Percentiles rank a stretch among this genome's conserved stretches.
Evolutionary conservation across 2,888 invertebrate species (phyloP).

Genomic region (Tachina fera): DNA sequence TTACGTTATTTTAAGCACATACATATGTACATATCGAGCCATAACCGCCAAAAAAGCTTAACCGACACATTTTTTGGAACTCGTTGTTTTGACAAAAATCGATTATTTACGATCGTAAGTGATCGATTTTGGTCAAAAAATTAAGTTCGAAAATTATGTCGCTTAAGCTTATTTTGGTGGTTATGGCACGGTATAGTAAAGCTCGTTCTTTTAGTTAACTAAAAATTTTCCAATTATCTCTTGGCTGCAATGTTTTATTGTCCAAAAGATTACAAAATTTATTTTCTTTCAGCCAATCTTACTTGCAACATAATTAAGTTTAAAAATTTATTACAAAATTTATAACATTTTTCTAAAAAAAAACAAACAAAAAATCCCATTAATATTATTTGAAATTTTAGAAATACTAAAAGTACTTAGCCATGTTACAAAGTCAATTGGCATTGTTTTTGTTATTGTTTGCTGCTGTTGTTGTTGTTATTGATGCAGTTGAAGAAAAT

Average conservation of each 20-base stretch:
- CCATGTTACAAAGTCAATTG: slow-evolving; percentile 50
- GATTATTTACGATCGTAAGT: no score
- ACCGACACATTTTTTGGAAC: no score
- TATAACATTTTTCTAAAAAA: slow-evolving; percentile 17
- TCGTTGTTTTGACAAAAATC: no score
- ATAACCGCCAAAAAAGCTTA: no score
- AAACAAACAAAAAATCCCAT: slow-evolving; percentile 18
- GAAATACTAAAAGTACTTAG: slow-evolving; percentile 36
- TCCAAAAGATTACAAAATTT: slow-evolving; percentile 1
- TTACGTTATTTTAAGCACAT: no score
- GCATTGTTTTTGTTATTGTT: slow-evolving; percentile 9
- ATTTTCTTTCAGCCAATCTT: slow-evolving; percentile 28
- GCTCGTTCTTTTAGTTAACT: not conserved
- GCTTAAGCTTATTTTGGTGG: no score
- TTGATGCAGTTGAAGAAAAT: slow-evolving; percentile 7
- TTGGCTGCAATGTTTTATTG: slow-evolving; percentile 7
- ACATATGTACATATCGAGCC: no score
- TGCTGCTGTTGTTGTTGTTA: not conserved
- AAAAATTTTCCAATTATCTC: slow-evolving; percentile 14
- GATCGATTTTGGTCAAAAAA: no score
- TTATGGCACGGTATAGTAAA: not conserved
- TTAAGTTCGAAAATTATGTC: no score
- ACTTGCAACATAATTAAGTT: slow-evolving; percentile 29
- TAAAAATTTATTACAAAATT: slow-evolving; percentile 46
- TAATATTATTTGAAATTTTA: slow-evolving; percentile 33